Conservation (phyloP, 2,797 vertebrate species). For the Neosilurus hyrtlii region DNA sequence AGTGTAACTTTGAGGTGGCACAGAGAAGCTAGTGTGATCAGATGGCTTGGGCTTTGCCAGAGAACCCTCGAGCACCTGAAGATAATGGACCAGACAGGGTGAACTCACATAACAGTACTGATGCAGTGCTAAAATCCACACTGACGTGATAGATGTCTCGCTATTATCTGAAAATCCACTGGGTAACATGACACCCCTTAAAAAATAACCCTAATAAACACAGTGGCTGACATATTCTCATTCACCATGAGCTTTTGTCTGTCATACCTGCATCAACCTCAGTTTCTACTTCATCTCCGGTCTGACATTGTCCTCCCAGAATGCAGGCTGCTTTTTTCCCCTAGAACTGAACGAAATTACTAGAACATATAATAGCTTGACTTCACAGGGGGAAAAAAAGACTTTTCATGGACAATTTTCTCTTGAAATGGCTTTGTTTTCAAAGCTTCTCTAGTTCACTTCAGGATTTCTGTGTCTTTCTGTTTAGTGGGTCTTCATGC, state of each 20-base stretch:
- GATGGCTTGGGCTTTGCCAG: slow-evolving; percentile 28
- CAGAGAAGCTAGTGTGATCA: slow-evolving; percentile 37
- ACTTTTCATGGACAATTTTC: slow-evolving; percentile 42
- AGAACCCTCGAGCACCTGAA: slow-evolving; percentile 23
- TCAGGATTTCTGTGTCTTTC: slow-evolving; percentile 30
- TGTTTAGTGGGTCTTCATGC: slow-evolving; percentile 22
- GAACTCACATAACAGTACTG: slow-evolving; percentile 22
- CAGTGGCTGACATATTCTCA: slow-evolving; percentile 50
- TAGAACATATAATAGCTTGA: slow-evolving; percentile 43
- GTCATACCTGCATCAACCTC: slow-evolving; percentile 45
- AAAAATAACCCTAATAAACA: slow-evolving; percentile 51
- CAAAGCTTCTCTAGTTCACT: slow-evolving; percentile 30
- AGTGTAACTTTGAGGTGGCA: slow-evolving; percentile 35
- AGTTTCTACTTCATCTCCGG: slow-evolving; percentile 37
- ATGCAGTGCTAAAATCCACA: slow-evolving; percentile 35
- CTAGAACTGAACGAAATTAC: slow-evolving; percentile 36
- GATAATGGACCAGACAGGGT: slow-evolving; percentile 39
- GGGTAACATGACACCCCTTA: slow-evolving; percentile 40
- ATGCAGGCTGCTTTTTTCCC: slow-evolving; percentile 6
- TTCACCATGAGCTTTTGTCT: slow-evolving; percentile 30
- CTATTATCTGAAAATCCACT: slow-evolving; percentile 50
- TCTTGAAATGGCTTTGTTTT: slow-evolving; percentile 15
- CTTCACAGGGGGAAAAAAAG: slow-evolving; percentile 37
- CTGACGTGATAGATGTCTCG: slow-evolving; percentile 32
- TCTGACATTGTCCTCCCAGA: slow-evolving; percentile 27